Evolutionary conservation across 2,797 vertebrate genomes (phyloP), one percentile per base, ranked within the genome.

Genomic region (Lophotriccus pileatus): DNA sequence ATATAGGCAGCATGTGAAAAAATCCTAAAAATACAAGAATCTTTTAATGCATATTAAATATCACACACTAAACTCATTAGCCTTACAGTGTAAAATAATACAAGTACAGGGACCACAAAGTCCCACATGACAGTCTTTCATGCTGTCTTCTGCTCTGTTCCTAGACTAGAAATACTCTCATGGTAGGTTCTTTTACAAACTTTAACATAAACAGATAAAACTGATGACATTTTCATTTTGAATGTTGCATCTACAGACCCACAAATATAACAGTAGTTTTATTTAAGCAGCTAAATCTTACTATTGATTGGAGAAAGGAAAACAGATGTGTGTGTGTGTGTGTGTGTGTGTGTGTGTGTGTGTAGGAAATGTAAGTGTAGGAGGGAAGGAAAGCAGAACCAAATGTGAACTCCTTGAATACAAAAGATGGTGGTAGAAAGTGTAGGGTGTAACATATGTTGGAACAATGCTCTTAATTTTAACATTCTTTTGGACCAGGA

Each of bases 321-420:
- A 81, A 69, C 43, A 78, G 60, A 74, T 58, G 59, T 55, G 41
- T 23, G 47, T 50, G 49, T 50, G 47, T 50, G 49, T 50, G 47
- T 50, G 49, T 50, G 47, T 50, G 49, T 50, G 47, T 50, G 49
- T 50, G 47, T 50, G 49, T n/a, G n/a, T n/a, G 46, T 47, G 47
- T 50, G 49, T 50, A 88, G 30, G 50, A 86, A 92, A 88, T 32
- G 2, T 16, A 90, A 68, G 50, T 12, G 39, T 47, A 62, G 92
- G 67, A 90, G 74, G 84, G 32, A 95, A 68, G 50, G 36, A 86
- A 93, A 93, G 87, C 19, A 93, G 62, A 87, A 92, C 28, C 34
- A 72, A 93, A 86, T 82, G 77, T 69, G 67, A 81, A 79, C 36
- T 88, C 46, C 43, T 75, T 75, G 69, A 66, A 55, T 28, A 75